Percentiles rank a stretch among this genome's conserved stretches.
phyloP scores from a whole-genome alignment of 2,888 invertebrate species.

The Hypena proboscidalis region DNA sequence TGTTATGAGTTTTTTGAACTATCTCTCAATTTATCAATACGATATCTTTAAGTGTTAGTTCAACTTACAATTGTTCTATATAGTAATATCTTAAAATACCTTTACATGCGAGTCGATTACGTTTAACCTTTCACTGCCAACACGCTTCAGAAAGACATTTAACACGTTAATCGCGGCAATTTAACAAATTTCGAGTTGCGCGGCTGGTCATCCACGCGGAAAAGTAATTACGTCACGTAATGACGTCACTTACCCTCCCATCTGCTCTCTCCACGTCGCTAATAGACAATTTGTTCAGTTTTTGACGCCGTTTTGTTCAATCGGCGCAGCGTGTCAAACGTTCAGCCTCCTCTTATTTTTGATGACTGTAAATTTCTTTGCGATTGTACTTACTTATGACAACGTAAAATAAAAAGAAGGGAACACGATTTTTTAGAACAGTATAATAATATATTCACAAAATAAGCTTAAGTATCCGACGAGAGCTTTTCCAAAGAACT shows the following conservation, averaged over 20 bases:
- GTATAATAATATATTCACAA: too few species aligned
- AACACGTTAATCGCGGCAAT: slow-evolving; percentile 79
- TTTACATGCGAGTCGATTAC: slow-evolving; percentile 37
- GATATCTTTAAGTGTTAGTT: too few species aligned
- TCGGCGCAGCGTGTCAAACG: slow-evolving; percentile 33
- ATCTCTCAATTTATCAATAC: too few species aligned
- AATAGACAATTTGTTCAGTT: slow-evolving; percentile 80
- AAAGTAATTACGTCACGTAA: slow-evolving; percentile 83
- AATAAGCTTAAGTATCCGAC: slow-evolving; percentile 1
- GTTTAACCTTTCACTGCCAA: slow-evolving; percentile 53
- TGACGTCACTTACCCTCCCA: slow-evolving; percentile 79
- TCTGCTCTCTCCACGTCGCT: slow-evolving; percentile 56
- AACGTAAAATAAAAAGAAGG: too few species aligned
- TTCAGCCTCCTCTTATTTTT: slow-evolving; percentile 27
- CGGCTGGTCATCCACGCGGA: slow-evolving; percentile 77
- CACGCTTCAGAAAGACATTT: slow-evolving; percentile 76
- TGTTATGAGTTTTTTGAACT: too few species aligned
- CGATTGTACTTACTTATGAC: slow-evolving; percentile 17
- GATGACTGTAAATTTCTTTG: slow-evolving; percentile 23
- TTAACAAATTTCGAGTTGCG: slow-evolving; percentile 76
- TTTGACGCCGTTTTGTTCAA: slow-evolving; percentile 61
- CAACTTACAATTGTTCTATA: neutral
- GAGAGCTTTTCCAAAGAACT: neutral
- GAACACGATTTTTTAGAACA: too few species aligned
- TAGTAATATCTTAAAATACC: slow-evolving; percentile 17